Base-by-base conservation (phyloP, 2,113 vertebrate genomes). In the Tachysurus fulvidraco region DNA sequence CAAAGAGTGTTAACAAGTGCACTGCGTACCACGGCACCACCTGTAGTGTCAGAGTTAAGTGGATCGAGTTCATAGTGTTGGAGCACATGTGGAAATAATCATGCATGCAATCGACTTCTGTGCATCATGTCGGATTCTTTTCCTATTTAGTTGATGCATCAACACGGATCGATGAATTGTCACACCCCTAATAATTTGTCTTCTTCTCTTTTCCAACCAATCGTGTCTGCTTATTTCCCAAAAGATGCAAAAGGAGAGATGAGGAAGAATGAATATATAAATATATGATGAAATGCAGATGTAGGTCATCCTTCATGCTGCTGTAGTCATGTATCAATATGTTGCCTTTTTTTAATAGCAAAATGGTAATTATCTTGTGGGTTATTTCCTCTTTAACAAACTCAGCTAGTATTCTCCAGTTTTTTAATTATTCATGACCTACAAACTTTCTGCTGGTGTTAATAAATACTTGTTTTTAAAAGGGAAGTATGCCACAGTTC, bases 401-500 rank as follows among this genome's bases (percentile, higher is more conserved):
- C 28, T 79, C 76, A 69, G 71, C 65, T 81, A 64, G 77, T 83
- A 30, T 80, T 83, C 81, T 81, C 62, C 85, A 88, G 81, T 87
- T 84, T 88, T 54, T 44, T 83, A 90, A 90, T 87, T 90, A 90
- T 86, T 67, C 52, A 78, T 46, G 50, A 60, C 36, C 85, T 59
- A 12, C 28, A 83, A 79, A 83, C 89, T 74, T 86, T 88, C 84
- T 90, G 81, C 74, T 77, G 67, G 74, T 85, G 83, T 83, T 88
- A 88, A 90, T 88, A 85, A 89, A 86, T 89, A 17, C 81, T 87
- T 88, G 80, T 83, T 89, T 86, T 89, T 13, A 69, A 88, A 87
- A 85, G 46, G 23, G 16, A 54, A 21, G 89, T 50, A 64, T 78
- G 44, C 55, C 81, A 83, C 55, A 60, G 78, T 73, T 86, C 62